Conservation (phyloP, 2,797 vertebrate genomes). For the Muscicapa comitata region DNA sequence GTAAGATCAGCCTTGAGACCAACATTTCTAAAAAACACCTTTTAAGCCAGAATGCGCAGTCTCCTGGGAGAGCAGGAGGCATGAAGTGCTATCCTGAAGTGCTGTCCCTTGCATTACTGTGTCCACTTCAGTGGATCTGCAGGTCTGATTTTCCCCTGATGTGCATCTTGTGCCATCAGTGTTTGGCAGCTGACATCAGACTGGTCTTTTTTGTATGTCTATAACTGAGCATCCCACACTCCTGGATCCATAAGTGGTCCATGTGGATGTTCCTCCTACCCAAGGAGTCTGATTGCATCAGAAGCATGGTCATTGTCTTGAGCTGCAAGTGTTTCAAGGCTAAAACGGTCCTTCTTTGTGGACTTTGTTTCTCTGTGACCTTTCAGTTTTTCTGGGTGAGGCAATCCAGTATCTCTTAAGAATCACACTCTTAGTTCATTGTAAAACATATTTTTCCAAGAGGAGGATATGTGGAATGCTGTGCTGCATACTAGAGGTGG, state of each 20-base stretch:
- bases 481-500: neutral
- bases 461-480: neutral
- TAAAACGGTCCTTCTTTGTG: neutral
- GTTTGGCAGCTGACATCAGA: neutral
- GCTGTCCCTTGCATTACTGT: neutral
- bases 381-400: neutral
- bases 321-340: neutral
- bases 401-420: neutral
- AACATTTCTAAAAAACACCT: neutral
- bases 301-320: accelerated
- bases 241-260: neutral
- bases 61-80: neutral
- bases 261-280: neutral
- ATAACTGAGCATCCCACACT: neutral
- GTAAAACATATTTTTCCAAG: neutral
- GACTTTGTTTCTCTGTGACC: neutral
- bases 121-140: neutral
- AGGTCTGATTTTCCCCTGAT: neutral
- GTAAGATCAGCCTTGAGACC: neutral
- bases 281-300: neutral
- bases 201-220: neutral
- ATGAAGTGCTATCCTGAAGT: neutral
- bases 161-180: accelerated
- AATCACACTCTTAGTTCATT: neutral
- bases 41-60: neutral